phyloP scores from a whole-genome alignment of 2,888 invertebrate genomes.

The Tenodera sinensis region DNA sequence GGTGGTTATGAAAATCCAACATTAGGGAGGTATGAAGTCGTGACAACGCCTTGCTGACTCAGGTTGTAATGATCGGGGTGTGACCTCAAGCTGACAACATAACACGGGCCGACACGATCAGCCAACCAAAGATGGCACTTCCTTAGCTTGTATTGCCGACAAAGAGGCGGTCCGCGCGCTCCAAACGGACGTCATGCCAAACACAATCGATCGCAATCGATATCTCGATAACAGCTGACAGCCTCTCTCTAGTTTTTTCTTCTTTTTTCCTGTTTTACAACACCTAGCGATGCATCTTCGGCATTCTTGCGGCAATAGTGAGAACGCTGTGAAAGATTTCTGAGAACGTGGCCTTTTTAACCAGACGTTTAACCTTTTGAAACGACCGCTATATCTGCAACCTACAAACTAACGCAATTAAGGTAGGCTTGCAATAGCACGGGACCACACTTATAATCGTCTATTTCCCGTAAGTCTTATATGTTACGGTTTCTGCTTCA shows the following conservation, averaged over 20 bases:
- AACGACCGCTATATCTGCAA: background rate
- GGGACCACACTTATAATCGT: too few relatives aligned
- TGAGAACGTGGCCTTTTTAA: background rate
- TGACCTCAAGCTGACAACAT: constrained; percentile 5
- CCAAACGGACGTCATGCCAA: background rate
- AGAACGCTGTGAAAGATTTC: background rate
- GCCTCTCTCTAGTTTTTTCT: background rate
- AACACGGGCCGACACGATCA: background rate
- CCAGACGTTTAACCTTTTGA: background rate
- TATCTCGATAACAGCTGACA: background rate
- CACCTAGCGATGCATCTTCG: background rate
- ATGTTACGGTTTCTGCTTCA: too few relatives aligned
- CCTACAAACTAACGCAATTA: too few relatives aligned
- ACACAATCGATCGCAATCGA: background rate
- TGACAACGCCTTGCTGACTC: constrained; percentile 15
- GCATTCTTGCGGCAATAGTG: background rate
- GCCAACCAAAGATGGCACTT: background rate
- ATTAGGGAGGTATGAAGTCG: background rate
- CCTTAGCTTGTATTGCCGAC: background rate
- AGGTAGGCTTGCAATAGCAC: too few relatives aligned
- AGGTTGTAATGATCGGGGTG: constrained; percentile 20
- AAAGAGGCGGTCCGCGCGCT: background rate
- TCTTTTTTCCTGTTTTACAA: background rate
- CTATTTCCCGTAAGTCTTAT: too few relatives aligned
- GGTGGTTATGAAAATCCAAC: background rate